Percentiles rank a stretch among this genome's conserved stretches.
Conservation (phyloP, 92 coral and sea anemone species). For the Plumapathes pennacea region DNA sequence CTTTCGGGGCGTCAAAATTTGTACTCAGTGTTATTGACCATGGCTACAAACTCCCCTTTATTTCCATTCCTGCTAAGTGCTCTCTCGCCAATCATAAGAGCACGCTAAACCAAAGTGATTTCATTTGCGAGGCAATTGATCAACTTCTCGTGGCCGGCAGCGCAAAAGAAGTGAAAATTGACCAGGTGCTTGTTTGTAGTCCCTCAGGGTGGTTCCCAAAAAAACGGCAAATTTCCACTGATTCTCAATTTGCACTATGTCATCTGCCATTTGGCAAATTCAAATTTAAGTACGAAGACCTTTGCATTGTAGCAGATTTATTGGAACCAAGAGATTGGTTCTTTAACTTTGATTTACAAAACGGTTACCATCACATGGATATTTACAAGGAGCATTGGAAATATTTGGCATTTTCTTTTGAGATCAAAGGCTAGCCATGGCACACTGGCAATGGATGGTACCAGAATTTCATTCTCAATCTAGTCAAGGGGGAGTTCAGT, state of each 20-base stretch:
- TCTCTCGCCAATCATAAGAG: conserved; percentile 31
- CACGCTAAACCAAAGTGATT: conserved; percentile 27
- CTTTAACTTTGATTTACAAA: conserved; percentile 32
- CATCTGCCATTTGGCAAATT: too few species aligned
- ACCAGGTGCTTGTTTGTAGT: conserved; percentile 39
- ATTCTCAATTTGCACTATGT: conserved; percentile 43
- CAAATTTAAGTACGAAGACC: too few species aligned
- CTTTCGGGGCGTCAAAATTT: conserved; percentile 18
- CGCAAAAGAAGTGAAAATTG: conserved; percentile 30
- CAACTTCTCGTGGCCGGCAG: conserved; percentile 25
- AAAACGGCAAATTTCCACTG: conserved; percentile 37
- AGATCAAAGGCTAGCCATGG: too few species aligned
- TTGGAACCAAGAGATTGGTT: conserved; percentile 62
- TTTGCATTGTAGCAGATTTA: too few species aligned
- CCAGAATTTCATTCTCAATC: too few species aligned
- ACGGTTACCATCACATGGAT: conserved; percentile 60
- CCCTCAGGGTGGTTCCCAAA: conserved; percentile 47
- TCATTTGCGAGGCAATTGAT: conserved; percentile 36
- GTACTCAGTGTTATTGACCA: conserved; percentile 23
- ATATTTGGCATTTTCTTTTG: too few species aligned
- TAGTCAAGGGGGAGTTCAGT: too few species aligned
- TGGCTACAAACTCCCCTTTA: conserved; percentile 21
- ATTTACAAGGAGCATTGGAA: conserved; percentile 30
- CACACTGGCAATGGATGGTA: too few species aligned
- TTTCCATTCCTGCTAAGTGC: conserved; percentile 14